Evolutionary conservation across 2,888 invertebrate species (phyloP), one percentile per base, ranked within the genome.

Genomic region (Thymelicus sylvestris): DNA sequence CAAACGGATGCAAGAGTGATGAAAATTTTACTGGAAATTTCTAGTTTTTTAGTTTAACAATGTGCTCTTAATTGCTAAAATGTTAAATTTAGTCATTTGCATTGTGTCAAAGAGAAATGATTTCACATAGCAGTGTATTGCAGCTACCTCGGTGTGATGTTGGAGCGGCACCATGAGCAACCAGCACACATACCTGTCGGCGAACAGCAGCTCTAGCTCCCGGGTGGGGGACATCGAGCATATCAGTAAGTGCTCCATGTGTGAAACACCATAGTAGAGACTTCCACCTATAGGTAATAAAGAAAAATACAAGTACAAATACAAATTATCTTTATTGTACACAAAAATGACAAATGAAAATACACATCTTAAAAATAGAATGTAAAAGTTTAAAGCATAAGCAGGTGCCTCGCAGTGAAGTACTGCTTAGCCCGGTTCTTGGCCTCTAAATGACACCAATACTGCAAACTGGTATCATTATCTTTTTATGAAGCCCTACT

Each of bases 211-310:
- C 4, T 78, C 91, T 63, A 90, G 89, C 84, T 85, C 91, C 69
- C 88, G 94, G 69, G 90, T 94, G 50, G 95, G 95, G 74, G 95
- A 95, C 81, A 95, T 95, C 82, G 95, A 95, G 83, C 92, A 95
- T 78, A 95, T 94, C 77, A 94, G 95, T 95, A 77, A 87, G 92
- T 78, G 63, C 7, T 3, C 38, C 15, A 59, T n/a, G n/a, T 59
- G 24, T n/a, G 0, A 31, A 24, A 44, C 12, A 13, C 13, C 1
- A 31, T 52, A 3, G 19, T 19, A 8, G 52, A 19, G 15, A 7
- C 15, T 52, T 31, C 31, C 31, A 19, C 19, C 19, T 19, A 19
- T 19, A n/a, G n/a, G n/a, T n/a, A 19, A 1, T 19, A 19, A 19
- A 19, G 19, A 19, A 19, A 19, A 19, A n/a, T n/a, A n/a, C n/a